Percentiles rank a stretch among this genome's conserved stretches.
Evolutionary conservation across 2,113 vertebrate genomes (phyloP).

Genomic region (Gambusia holbrooki): DNA sequence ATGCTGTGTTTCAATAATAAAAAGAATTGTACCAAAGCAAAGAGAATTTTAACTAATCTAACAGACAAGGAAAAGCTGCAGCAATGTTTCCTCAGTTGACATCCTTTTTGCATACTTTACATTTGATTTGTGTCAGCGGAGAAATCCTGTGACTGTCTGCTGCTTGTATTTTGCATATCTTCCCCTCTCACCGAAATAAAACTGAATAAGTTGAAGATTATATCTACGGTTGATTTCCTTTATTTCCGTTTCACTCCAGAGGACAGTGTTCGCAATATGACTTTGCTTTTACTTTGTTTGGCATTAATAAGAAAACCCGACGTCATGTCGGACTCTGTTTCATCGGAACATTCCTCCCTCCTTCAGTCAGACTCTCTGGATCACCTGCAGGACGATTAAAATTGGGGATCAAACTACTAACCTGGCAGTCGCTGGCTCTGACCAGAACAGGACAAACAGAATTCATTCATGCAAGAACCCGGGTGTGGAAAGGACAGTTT

Average conservation of each 20-base stretch:
- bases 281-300: background rate
- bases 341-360: background rate
- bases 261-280: background rate
- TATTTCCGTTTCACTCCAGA: background rate
- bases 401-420: too few relatives aligned
- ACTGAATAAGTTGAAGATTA: background rate
- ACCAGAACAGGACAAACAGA: background rate
- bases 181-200: constrained; percentile 28
- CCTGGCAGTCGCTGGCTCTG: background rate
- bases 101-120: constrained; percentile 25
- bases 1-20: constrained; percentile 24
- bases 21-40: constrained; percentile 14
- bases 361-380: background rate
- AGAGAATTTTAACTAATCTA: constrained; percentile 27
- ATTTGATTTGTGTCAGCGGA: constrained; percentile 41
- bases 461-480: background rate
- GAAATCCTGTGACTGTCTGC: constrained; percentile 30
- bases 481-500: background rate
- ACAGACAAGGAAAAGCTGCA: constrained; percentile 2
- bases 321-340: background rate
- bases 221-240: background rate
- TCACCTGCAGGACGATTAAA: background rate
- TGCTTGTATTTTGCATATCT: constrained; percentile 15
- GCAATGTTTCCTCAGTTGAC: constrained; percentile 11
- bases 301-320: background rate